Evolutionary conservation across 2,113 vertebrate species (phyloP).

Genomic region (Xyliphius kryptos): DNA sequence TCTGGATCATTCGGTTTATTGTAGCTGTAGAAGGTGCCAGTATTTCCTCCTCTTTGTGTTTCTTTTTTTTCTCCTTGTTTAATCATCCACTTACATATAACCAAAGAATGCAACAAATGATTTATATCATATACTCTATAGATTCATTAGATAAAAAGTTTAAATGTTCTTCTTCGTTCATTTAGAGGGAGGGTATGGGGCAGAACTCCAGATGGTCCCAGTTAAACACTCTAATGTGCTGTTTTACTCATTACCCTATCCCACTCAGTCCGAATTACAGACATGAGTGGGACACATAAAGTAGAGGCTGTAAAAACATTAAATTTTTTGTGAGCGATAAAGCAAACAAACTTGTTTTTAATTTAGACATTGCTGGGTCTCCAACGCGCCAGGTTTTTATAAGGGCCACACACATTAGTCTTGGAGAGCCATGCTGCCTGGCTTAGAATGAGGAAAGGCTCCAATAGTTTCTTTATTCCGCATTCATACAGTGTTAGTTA

Average conservation of each 20-base stretch:
- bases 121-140: conserved; percentile 1
- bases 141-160: background rate
- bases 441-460: background rate
- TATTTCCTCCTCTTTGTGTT: background rate
- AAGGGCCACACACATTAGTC: conserved; percentile 16
- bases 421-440: background rate
- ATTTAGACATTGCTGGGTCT: conserved; percentile 27
- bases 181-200: too few relatives aligned
- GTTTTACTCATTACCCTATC: conserved; percentile 37
- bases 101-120: background rate
- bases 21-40: background rate
- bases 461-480: background rate
- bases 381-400: conserved; percentile 19
- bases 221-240: conserved; percentile 26
- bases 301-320: conserved; percentile 37
- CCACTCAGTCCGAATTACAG: conserved; percentile 33
- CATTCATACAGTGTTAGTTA: too few relatives aligned
- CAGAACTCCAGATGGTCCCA: conserved; percentile 26
- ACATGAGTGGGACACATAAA: conserved; percentile 39
- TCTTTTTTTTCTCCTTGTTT: background rate
- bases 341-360: conserved; percentile 39
- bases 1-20: background rate
- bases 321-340: conserved; percentile 29
- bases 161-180: background rate
- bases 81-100: background rate